Evolutionary conservation across 2,113 vertebrate species (phyloP), one percentile per base, ranked within the genome.

Genomic region (Brachionichthys hirsutus): DNA sequence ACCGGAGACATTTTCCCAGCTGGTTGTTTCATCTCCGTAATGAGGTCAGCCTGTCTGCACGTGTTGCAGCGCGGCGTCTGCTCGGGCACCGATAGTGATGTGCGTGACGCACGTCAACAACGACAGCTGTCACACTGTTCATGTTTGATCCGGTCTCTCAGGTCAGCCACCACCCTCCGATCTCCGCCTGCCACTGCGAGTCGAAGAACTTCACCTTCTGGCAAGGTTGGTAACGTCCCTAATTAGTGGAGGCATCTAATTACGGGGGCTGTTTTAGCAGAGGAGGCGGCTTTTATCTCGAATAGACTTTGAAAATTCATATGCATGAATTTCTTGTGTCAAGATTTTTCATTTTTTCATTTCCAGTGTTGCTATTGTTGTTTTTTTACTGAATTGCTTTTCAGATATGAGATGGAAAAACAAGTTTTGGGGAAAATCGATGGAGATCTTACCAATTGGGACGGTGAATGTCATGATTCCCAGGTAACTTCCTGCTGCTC

Each of bases 201-300:
- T 99, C 97, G 35, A 98, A 98, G 93, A 98, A 98, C 89, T 99
- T 99, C 91, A 95, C 96, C 85, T 98, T 99, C 92, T 99, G 96
- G 95, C 97, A 99, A 95, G 97, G 97, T 99, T 92, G 65, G 81
- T 52, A 40, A 34, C 44, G 45, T 6, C 22, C 12, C 70, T 67
- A 62, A 76, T 78, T 69, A 75, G 53, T 24, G 38, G 38, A 11
- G 19, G 12, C 0, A 30, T 63, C 51, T 49, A 9, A 17, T 68
- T 60, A 14, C 3, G 40, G 60, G 61, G 55, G 16, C 50, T 50
- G 2, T 12, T 43, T 66, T 8, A 50, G 6, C 55, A 67, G 38
- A 40, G 12, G 17, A 67, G 15, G 10, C 56, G 52, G 35, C n/a
- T 41, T 30, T 30, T 30, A 8, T 30, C 5, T 30, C 1, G 24